These are phyloP conservation scores for Dasypolia templi DNA, from an alignment of 2,888 invertebrate genomes.

Conservation along the genomic window DNA sequence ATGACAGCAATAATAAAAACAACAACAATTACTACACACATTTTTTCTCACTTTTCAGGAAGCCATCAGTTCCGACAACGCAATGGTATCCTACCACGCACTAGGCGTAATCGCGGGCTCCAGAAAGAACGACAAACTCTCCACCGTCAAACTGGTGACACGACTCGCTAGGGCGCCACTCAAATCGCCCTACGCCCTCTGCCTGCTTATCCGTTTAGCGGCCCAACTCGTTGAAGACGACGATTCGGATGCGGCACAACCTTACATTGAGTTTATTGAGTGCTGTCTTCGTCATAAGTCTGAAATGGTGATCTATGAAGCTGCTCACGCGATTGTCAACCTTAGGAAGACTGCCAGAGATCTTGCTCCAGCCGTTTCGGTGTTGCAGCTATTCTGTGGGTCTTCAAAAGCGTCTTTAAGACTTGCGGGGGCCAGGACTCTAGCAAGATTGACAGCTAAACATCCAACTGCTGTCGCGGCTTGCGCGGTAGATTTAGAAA, in stretches of 20 bases:
- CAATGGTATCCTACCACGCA: conserved; percentile 99
- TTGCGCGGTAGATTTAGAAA: conserved; percentile 99
- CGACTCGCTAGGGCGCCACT: conserved; percentile 95
- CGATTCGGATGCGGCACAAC: conserved; percentile 92
- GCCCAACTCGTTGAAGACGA: conserved; percentile 98
- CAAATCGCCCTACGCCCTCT: conserved; percentile 98
- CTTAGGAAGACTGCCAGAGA: conserved; percentile 96
- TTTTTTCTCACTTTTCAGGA: conserved; percentile 77
- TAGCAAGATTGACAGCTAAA: conserved; percentile 98
- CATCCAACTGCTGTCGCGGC: conserved; percentile 99
- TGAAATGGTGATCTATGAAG: conserved; percentile 99
- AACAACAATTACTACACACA: background rate
- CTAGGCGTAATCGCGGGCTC: conserved; percentile 98
- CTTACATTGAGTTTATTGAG: conserved; percentile 97
- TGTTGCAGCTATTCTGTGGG: conserved; percentile 99
- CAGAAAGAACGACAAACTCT: conserved; percentile 97
- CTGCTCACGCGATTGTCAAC: conserved; percentile 99
- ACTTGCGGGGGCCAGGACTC: conserved; percentile 99
- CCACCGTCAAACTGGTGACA: conserved; percentile 98
- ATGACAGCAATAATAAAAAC: no score
- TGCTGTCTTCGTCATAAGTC: conserved; percentile 98
- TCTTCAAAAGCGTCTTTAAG: conserved; percentile 98
- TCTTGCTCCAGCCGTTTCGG: conserved; percentile 98
- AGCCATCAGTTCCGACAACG: conserved; percentile 89
- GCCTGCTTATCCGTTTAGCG: conserved; percentile 98